Percentiles rank a stretch among this genome's conserved stretches.
phyloP scores from a whole-genome alignment of 2,797 vertebrate genomes.

The Cuculus canorus region DNA sequence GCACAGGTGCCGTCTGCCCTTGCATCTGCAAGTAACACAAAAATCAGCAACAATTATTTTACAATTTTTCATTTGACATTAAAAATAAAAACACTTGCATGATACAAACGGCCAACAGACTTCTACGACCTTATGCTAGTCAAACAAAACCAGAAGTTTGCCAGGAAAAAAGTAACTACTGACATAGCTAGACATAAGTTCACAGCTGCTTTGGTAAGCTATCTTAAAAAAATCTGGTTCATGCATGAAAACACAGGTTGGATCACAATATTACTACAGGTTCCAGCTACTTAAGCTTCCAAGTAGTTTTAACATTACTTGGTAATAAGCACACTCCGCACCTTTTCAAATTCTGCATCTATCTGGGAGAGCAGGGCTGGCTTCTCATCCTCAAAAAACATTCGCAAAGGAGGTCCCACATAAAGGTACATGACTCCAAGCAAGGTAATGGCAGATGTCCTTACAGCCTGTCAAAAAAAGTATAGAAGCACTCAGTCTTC shows the following conservation, averaged over 20 bases:
- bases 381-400: conserved; percentile 99
- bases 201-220: not conserved
- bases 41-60: not conserved
- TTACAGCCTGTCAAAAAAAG: conserved; percentile 82
- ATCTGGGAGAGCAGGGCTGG: conserved; percentile 95
- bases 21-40: conserved; percentile 84
- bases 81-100: not conserved
- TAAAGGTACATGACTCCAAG: conserved; percentile 96
- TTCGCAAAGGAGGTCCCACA: conserved; percentile 92
- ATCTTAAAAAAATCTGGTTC: not conserved
- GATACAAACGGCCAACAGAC: fast-evolving
- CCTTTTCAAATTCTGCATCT: conserved; percentile 97
- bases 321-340: conserved; percentile 42
- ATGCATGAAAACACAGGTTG: not conserved
- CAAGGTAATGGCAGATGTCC: conserved; percentile 91
- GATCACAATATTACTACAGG: not conserved
- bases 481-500: conserved; percentile 41
- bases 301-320: not conserved
- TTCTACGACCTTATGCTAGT: not conserved
- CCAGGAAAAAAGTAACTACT: not conserved
- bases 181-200: not conserved
- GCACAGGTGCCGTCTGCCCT: conserved; percentile 88
- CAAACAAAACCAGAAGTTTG: not conserved
- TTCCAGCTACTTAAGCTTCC: not conserved
- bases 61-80: not conserved